Percentiles rank a stretch among this genome's conserved stretches.
phyloP scores from a whole-genome alignment of 2,113 vertebrate genomes.

The rabbit (Oryctolagus cuniculus) region DNA sequence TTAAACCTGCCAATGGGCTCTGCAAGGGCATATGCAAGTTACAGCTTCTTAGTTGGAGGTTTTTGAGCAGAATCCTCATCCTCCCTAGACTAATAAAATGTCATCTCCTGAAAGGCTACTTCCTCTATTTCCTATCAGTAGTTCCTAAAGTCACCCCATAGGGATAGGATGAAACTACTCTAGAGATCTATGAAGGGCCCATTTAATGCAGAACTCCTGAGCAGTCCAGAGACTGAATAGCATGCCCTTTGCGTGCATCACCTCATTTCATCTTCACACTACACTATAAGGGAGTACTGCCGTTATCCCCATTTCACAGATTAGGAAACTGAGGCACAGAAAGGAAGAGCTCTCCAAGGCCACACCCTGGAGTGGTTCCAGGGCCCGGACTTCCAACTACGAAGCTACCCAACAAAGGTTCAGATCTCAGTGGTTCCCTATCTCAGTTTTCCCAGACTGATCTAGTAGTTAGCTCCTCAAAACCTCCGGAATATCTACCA shows the following conservation, averaged over 20 bases:
- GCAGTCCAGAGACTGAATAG: not conserved
- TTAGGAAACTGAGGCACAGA: constrained; percentile 8
- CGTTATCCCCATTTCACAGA: not conserved
- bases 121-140: not conserved
- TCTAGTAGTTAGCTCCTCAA: not conserved
- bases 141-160: not conserved
- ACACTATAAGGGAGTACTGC: not conserved
- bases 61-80: constrained; percentile 16
- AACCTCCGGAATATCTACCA: not conserved
- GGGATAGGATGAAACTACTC: not conserved
- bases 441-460: not conserved
- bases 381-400: not conserved
- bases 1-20: constrained; percentile 32
- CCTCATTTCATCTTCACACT: not conserved
- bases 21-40: constrained; percentile 47
- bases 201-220: not conserved
- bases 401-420: not conserved
- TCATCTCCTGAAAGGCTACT: constrained; percentile 9
- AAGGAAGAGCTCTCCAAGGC: not conserved
- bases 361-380: not conserved
- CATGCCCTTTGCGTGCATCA: not conserved
- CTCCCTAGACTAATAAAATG: constrained; percentile 36
- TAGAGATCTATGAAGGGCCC: not conserved
- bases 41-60: constrained; percentile 50
- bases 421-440: not conserved